Evolutionary conservation across 2,797 vertebrate genomes (phyloP).

Genomic region (Hyperoplus immaculatus): DNA sequence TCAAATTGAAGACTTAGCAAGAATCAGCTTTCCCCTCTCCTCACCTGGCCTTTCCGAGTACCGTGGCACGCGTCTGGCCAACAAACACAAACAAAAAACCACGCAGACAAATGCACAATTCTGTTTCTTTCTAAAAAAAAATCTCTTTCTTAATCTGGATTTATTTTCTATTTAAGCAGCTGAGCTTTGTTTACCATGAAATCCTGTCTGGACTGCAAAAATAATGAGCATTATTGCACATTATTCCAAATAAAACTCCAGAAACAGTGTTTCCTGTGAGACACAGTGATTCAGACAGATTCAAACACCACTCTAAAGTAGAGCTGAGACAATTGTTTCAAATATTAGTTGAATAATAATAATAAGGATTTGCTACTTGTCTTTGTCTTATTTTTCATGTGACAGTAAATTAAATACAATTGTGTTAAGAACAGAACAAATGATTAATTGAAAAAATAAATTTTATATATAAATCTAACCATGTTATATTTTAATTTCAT

Average conservation of each 20-base stretch:
- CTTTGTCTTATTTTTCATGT: background rate
- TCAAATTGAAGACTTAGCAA: constrained; percentile 79
- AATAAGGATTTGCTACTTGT: background rate
- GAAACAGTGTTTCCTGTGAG: background rate
- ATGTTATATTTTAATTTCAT: no score
- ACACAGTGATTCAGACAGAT: background rate
- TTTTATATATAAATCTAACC: no score
- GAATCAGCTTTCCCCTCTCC: constrained; percentile 70
- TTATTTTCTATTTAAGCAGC: constrained; percentile 37
- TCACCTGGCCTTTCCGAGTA: constrained; percentile 47
- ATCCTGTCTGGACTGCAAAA: constrained; percentile 34
- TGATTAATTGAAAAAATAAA: background rate
- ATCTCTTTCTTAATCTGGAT: background rate
- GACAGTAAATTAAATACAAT: background rate
- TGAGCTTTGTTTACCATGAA: constrained; percentile 35
- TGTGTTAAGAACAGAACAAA: background rate
- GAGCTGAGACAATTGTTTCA: background rate
- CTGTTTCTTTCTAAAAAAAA: constrained; percentile 5
- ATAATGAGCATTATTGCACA: background rate
- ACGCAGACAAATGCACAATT: constrained; percentile 45
- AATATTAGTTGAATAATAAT: no score
- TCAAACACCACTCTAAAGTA: background rate
- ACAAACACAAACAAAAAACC: constrained; percentile 49
- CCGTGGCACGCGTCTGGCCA: constrained; percentile 58
- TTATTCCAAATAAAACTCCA: constrained; percentile 28